Evolutionary conservation across 2,888 invertebrate genomes (phyloP), one percentile per base, ranked within the genome.

Genomic region (Tachina fera): DNA sequence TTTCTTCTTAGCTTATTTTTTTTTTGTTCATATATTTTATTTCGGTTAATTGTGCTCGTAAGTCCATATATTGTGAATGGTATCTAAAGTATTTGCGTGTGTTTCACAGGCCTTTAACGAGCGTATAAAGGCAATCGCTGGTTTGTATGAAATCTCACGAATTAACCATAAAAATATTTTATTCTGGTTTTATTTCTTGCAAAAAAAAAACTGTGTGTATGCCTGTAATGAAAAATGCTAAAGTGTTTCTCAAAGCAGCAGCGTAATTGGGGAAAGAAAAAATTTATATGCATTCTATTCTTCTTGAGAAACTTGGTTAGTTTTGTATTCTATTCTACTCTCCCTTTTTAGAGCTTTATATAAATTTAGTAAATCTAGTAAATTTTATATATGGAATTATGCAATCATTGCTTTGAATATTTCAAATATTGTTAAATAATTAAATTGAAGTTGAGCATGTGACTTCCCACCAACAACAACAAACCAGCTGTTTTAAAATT

Each of bases 91-190:
- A 61, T 70, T 70, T 76, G 61, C 74, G 56, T 75, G 51, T 63
- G 31, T 13, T 63, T 60, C 43, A 43, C 61, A 22, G 49, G 16
- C 16, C 56, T 76, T 76, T 51, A 61, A 56, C 67, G 70, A 43
- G 63, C 19, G 39, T 61, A 47, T 43, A 75, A 70, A 75, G 61
- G 31, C 78, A 85, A 86, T 86, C 85, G 78, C 88, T 86, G 86
- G 88, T 90, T 89, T 90, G 78, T 88, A 84, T 88, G 87, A 88
- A 89, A 90, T 88, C 91, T 90, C 91, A 91, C 91, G 91, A 91
- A 90, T 88, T 88, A 87, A 91, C 88, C 89, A 91, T 91, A 91
- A 91, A 91, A 89, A 89, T 90, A 74, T 47, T 71, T 86, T 82
- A 76, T 67, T 63, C 19, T 53, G 11, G 14, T 74, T 70, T 65